Percentiles rank a stretch among this genome's conserved stretches.
These are phyloP conservation scores for Notiomystis cincta DNA, from an alignment of 2,113 vertebrate species.

Conservation along the genomic window DNA sequence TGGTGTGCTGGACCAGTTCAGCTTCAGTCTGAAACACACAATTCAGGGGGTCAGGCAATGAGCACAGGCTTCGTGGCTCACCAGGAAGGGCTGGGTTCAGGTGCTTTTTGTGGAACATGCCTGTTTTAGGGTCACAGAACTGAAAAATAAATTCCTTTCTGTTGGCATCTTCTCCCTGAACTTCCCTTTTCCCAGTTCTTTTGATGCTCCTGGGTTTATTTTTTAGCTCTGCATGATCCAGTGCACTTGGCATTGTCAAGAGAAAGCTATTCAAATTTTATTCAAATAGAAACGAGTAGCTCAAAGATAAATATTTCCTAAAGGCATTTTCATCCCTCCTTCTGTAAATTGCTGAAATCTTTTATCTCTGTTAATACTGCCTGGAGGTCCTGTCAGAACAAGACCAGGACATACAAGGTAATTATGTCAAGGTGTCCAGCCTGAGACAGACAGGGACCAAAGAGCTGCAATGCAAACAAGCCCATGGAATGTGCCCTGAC, in stretches of 20 bases:
- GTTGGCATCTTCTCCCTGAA: neutral
- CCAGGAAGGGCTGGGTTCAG: neutral
- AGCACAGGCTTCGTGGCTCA: neutral
- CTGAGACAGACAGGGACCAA: neutral
- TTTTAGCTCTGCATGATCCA: neutral
- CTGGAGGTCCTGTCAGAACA: conserved; percentile 3
- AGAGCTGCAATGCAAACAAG: neutral
- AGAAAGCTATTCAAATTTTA: conserved; percentile 13
- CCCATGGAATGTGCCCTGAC: neutral
- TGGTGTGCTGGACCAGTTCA: neutral
- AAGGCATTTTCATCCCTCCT: neutral
- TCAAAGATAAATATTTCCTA: conserved; percentile 23
- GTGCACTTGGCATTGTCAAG: neutral
- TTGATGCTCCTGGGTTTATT: neutral
- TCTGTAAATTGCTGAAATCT: neutral
- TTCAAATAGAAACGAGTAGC: neutral
- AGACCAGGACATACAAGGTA: neutral
- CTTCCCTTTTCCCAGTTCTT: neutral
- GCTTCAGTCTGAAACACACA: neutral
- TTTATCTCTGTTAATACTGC: neutral
- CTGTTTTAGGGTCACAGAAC: neutral
- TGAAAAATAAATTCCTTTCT: neutral
- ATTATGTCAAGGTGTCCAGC: conserved; percentile 1
- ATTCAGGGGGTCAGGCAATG: accelerated
- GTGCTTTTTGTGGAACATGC: neutral